Percentiles rank a stretch among this genome's conserved stretches.
Conservation (phyloP, 2,888 invertebrate species). For the Platycheirus albimanus region DNA sequence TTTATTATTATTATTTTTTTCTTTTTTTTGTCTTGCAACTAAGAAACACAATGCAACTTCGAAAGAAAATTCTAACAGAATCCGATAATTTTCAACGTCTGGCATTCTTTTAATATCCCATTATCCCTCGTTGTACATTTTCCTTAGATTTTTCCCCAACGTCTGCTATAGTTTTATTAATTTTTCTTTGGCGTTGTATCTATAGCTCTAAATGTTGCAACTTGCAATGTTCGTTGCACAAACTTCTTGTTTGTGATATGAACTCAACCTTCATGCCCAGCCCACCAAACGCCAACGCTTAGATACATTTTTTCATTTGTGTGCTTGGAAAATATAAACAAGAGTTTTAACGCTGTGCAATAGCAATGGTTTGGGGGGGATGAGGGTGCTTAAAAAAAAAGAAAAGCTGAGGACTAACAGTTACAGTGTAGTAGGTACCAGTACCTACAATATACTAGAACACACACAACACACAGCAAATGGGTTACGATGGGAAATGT, state of each 20-base stretch:
- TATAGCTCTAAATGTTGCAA: constrained; percentile 22
- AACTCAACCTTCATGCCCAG: constrained; percentile 25
- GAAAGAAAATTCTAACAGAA: constrained; percentile 49
- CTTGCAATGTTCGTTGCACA: constrained; percentile 15
- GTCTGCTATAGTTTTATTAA: constrained; percentile 63
- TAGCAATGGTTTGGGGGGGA: constrained; percentile 26
- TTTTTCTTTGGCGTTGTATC: constrained; percentile 18
- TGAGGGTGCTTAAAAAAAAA: constrained; percentile 9
- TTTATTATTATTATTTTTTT: background rate
- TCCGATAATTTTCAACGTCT: constrained; percentile 65
- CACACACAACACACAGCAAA: constrained; percentile 19
- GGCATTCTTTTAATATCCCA: constrained; percentile 65
- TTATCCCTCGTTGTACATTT: constrained; percentile 65
- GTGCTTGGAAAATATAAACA: constrained; percentile 64
- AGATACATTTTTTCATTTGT: constrained; percentile 56
- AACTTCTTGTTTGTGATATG: constrained; percentile 1
- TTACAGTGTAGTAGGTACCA: no score
- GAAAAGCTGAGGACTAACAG: background rate
- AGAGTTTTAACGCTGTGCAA: constrained; percentile 51
- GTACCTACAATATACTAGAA: no score
- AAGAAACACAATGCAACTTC: constrained; percentile 29
- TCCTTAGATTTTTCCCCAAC: constrained; percentile 50
- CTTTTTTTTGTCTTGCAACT: background rate
- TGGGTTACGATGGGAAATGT: constrained; percentile 58
- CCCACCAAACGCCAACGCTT: constrained; percentile 54